Conservation (phyloP, 1,140 invertebrate species). For the Metaphire vulgaris region DNA sequence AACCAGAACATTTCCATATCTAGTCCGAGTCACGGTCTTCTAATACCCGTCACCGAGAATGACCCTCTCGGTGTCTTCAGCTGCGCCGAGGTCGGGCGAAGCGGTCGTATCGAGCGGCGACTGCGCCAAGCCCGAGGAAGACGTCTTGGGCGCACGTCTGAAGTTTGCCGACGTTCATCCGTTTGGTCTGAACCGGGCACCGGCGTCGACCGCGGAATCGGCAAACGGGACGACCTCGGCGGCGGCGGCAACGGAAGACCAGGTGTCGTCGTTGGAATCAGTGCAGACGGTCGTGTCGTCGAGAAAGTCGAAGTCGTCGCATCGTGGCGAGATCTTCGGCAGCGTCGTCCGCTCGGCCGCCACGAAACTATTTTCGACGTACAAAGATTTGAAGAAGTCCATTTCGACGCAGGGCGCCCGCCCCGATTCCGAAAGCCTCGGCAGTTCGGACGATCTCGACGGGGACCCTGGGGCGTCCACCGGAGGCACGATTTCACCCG, state of each 20-base stretch:
- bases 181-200: conserved; percentile 2
- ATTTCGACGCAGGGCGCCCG: conserved; percentile 53
- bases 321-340: conserved; percentile 38
- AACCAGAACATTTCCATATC: no score
- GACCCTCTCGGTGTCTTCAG: conserved; percentile 78
- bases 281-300: no score
- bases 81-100: no score
- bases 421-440: conserved; percentile 12
- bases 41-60: conserved; percentile 78
- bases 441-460: background rate
- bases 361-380: conserved; percentile 60
- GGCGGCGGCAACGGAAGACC: no score
- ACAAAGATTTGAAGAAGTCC: conserved; percentile 86
- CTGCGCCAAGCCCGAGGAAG: conserved; percentile 14
- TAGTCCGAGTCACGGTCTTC: conserved; percentile 31
- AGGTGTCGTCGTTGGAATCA: no score
- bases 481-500: background rate
- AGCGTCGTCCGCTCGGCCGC: conserved; percentile 62
- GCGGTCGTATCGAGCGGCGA: no score
- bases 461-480: background rate
- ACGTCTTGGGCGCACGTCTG: background rate
- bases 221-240: no score
- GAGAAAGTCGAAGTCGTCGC: no score
- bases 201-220: background rate
- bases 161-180: no score